Conservation (phyloP, 2,113 vertebrate species). For the Phycodurus eques region DNA sequence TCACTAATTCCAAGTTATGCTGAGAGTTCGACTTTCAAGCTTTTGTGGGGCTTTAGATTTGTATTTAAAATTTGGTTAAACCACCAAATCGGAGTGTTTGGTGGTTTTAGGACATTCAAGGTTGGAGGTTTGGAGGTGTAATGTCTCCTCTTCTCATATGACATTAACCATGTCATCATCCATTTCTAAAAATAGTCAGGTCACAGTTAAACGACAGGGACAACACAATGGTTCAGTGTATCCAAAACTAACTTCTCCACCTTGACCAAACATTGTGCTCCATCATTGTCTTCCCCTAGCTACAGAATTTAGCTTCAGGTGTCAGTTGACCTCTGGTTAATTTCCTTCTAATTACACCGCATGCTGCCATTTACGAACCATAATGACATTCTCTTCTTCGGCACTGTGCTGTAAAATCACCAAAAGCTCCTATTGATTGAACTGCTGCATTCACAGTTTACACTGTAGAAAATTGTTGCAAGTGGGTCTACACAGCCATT, state of each 20-base stretch:
- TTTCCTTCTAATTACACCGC: conserved; percentile 53
- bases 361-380: conserved; percentile 34
- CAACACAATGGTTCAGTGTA: conserved; percentile 20
- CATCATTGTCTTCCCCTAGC: conserved; percentile 25
- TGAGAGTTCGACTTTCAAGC: no score
- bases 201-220: conserved; percentile 20
- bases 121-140: no score
- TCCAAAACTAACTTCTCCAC: conserved; percentile 9
- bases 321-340: conserved; percentile 55
- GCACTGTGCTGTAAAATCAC: conserved; percentile 18
- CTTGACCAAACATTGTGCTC: neutral
- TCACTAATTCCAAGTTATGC: no score
- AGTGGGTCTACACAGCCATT: conserved; percentile 9
- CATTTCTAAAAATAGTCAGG: no score
- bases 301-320: conserved; percentile 43
- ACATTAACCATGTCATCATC: no score
- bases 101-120: no score
- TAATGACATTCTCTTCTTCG: conserved; percentile 34
- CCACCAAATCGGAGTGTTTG: no score
- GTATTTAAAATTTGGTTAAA: no score
- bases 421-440: conserved; percentile 37
- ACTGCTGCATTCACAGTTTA: neutral
- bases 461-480: conserved; percentile 5
- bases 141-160: no score
- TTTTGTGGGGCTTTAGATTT: no score